Evolutionary conservation across 2,797 vertebrate species (phyloP).

Genomic region (Leptodactylus fallax): DNA sequence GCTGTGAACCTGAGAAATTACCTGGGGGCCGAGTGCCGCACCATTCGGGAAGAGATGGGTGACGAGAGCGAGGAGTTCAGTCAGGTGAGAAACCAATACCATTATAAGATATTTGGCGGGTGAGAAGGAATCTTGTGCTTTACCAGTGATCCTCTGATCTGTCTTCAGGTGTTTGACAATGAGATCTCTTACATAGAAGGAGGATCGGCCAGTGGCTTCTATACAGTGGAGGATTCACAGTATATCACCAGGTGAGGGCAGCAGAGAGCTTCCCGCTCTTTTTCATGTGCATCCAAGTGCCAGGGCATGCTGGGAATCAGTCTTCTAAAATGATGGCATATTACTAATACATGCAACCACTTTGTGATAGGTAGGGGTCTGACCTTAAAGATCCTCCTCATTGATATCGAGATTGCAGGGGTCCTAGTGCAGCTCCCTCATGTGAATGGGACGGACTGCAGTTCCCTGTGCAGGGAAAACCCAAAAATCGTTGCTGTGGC

Average conservation of each 20-base stretch:
- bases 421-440: too few species aligned
- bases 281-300: not conserved
- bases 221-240: slow-evolving; percentile 89
- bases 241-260: slow-evolving; percentile 83
- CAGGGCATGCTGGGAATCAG: too few species aligned
- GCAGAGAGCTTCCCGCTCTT: not conserved
- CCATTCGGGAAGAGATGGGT: slow-evolving; percentile 95
- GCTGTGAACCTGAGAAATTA: slow-evolving; percentile 95
- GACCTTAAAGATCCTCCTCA: too few species aligned
- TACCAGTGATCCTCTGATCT: not conserved
- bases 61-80: slow-evolving; percentile 97
- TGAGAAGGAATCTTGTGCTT: not conserved
- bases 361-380: too few species aligned
- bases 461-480: too few species aligned
- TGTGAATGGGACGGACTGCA: too few species aligned
- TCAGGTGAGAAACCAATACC: slow-evolving; percentile 76
- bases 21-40: slow-evolving; percentile 92
- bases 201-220: slow-evolving; percentile 94
- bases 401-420: too few species aligned
- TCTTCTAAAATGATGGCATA: too few species aligned
- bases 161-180: slow-evolving; percentile 87
- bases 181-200: slow-evolving; percentile 98
- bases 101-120: rapidly evolving
- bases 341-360: too few species aligned
- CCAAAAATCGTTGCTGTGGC: too few species aligned